Base-by-base conservation (phyloP, 1,140 invertebrate genomes). In the Anoplolepis gracilipes region DNA sequence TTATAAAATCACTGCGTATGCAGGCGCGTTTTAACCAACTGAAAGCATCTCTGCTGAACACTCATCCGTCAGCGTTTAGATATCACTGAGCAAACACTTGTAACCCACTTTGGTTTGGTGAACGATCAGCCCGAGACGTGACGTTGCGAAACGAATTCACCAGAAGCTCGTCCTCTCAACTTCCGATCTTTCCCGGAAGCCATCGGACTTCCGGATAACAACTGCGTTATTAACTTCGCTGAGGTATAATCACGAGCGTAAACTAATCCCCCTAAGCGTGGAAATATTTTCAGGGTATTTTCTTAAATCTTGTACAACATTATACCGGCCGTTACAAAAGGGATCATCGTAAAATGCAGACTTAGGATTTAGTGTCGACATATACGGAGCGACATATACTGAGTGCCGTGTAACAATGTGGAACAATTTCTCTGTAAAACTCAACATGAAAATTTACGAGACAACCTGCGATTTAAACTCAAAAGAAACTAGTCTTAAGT, bases 331-430 rank as follows among this genome's bases (percentile, higher is more conserved):
- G n/a, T 59, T 33, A 59, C 42, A 55, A 69, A 59, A 64, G 25
- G 33, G 11, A 85, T 79, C 30, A n/a, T 85, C 86, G 75, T 88
- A 88, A 88, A 88, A 69, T 64, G 25, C 30, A 55, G 64, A 67
- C 55, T 22, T 25, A 46, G 33, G 61, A 88, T 88, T 79, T 88
- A 87, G 70, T 85, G 67, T 13, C 70, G 88, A 28, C 0, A 70
- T 39, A 28, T 69, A 79, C 2, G 22, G 67, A 28, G 25, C 36
- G 85, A n/a, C n/a, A n/a, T n/a, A n/a, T 76, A 42, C 53, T 36
- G 57, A 65, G 16, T 59, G 39, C 75, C 55, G 25, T 57, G 42
- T 2, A 70, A 33, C 39, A 59, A 62, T 76, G n/a, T 8, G 19
- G 8, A 76, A 28, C 16, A 53, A 30, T 55, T 53, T 62, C n/a